Base-by-base conservation (phyloP, 1,140 invertebrate species). In the Xylocopa sonorina region DNA sequence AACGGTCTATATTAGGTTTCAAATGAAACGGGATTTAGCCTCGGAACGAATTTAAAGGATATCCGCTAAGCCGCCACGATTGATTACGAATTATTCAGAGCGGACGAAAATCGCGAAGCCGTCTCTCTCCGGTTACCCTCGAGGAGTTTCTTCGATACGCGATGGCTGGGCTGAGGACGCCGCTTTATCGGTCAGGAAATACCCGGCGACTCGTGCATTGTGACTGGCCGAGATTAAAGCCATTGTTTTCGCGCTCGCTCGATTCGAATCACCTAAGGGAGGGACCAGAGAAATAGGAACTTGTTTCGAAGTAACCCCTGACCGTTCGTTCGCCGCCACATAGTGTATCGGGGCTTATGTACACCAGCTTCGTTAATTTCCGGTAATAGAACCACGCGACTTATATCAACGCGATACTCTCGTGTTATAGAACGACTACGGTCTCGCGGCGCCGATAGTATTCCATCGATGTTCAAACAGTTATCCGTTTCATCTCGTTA, bases 161-260 rank as follows among this genome's bases (percentile, higher is more conserved):
- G 71, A 67, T 71, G 38, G 53, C 66, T 53, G 60, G 34, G n/a
- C n/a, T 48, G 81, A 55, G 58, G 48, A 50, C 9, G 21, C 18
- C 68, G 66, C 53, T 81, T 87, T 87, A 87, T 87, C 85, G 53
- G 64, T 57, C 63, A 83, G 83, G 81, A 83, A 83, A 87, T 64
- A 77, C 64, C n/a, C 66, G 53, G 77, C 62, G 62, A 79, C 57
- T 72, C 69, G 71, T 71, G 84, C 75, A 86, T 87, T 83, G 85
- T 81, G 81, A 83, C 81, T 41, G 69, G 64, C 34, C 78, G 81
- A 86, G 84, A 87, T 87, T 87, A 86, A 76, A 86, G 69, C 81
- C 57, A 86, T 87, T 87, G 85, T 87, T 87, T 81, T 72, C 77
- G 58, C 60, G 78, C 71, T 87, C 51, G 78, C 74, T 71, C 80